These are phyloP conservation scores for Chelonus insularis DNA, from an alignment of 1,140 invertebrate genomes.

Conservation along the genomic window DNA sequence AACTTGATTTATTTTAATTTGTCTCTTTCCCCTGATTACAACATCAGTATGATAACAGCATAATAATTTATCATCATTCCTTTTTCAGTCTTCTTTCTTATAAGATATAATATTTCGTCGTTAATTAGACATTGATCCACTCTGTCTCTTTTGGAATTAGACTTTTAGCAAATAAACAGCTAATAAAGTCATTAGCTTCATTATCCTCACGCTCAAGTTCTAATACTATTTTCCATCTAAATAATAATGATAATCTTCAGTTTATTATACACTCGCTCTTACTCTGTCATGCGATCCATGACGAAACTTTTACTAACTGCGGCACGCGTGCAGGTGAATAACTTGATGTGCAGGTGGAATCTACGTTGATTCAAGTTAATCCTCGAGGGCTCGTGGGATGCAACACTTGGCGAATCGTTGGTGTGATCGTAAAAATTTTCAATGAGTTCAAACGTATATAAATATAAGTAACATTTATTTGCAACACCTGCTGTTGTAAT, in stretches of 20 bases:
- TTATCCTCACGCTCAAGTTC: slow-evolving; percentile 19
- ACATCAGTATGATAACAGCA: too few relatives aligned
- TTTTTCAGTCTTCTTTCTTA: too few relatives aligned
- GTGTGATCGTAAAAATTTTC: not conserved
- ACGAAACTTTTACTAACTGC: slow-evolving; percentile 13
- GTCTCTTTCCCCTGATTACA: too few relatives aligned
- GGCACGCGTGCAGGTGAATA: slow-evolving; percentile 51
- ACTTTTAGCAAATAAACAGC: slow-evolving; percentile 2
- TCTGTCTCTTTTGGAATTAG: too few relatives aligned
- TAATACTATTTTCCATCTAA: slow-evolving; percentile 22
- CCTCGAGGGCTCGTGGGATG: slow-evolving; percentile 26
- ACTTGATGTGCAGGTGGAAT: slow-evolving; percentile 47
- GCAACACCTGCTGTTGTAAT: not conserved
- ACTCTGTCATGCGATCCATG: slow-evolving; percentile 6
- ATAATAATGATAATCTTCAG: slow-evolving; percentile 7
- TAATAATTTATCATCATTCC: too few relatives aligned
- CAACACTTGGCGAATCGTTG: slow-evolving; percentile 5
- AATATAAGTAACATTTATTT: not conserved
- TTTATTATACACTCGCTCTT: too few relatives aligned
- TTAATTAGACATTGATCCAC: too few relatives aligned
- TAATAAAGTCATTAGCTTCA: slow-evolving; percentile 25
- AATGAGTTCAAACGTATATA: not conserved
- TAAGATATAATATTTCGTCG: too few relatives aligned
- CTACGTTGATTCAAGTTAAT: slow-evolving; percentile 32
- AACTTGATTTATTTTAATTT: too few relatives aligned